A percentile compares a stretch with the other conserved stretches of the same genome.
Conservation (phyloP, 2,113 vertebrate genomes). For the Xiphophorus hellerii region DNA sequence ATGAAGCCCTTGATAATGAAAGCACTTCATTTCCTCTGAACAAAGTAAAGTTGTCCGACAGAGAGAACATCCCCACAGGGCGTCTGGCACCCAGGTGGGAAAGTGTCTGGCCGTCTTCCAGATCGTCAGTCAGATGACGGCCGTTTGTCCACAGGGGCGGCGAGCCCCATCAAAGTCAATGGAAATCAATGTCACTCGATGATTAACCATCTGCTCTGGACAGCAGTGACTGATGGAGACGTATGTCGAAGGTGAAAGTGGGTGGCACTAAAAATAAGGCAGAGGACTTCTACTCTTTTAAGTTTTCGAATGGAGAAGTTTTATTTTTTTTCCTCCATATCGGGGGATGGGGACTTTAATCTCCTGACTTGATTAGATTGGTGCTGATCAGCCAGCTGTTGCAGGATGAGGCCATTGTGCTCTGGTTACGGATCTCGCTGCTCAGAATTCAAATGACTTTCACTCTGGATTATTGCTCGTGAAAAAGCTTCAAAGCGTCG, state of each 20-base stretch:
- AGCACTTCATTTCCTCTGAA: not conserved
- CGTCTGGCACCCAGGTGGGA: constrained; percentile 15
- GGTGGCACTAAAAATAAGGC: constrained; percentile 1
- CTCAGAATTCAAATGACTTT: constrained; percentile 52
- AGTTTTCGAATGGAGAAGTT: constrained; percentile 6
- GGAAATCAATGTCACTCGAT: constrained; percentile 22
- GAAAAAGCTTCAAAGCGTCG: not conserved
- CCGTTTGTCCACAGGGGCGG: constrained; percentile 17
- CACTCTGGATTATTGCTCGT: constrained; percentile 20
- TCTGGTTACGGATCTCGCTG: constrained; percentile 19
- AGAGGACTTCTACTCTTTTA: not conserved
- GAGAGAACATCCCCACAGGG: constrained; percentile 10
- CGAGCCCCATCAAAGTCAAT: constrained; percentile 24
- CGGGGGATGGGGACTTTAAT: constrained; percentile 40
- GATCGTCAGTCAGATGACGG: constrained; percentile 8
- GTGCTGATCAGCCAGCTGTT: constrained; percentile 42
- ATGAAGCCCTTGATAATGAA: not conserved
- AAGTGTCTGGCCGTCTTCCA: constrained; percentile 23
- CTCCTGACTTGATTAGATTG: constrained; percentile 29
- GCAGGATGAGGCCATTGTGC: constrained; percentile 33
- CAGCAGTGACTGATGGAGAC: constrained; percentile 26
- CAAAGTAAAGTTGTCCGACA: not conserved
- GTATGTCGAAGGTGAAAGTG: constrained; percentile 28
- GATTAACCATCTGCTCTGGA: constrained; percentile 40
- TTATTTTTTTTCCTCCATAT: constrained; percentile 23